Base-by-base conservation (phyloP, 2,797 vertebrate genomes). In the Sarcophilus harrisii region DNA sequence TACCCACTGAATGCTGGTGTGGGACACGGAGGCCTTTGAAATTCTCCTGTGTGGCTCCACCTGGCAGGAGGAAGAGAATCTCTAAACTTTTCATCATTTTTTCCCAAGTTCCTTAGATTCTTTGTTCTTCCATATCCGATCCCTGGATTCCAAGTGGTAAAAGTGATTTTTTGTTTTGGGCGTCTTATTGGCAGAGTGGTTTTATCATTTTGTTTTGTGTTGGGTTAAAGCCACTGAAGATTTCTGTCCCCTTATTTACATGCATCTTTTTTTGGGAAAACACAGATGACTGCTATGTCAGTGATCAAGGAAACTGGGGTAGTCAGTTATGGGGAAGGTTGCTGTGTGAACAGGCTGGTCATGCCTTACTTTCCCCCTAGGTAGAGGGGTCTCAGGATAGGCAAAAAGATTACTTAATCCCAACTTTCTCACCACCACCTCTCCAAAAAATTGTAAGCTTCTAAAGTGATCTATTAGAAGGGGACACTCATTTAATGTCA, bases 71-170 rank as follows among this genome's bases (percentile, higher is more conserved):
- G 9, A 81, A 81, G 73, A 45, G 18, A 81, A 27, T 45, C 38
- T 81, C 45, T 81, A 10, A 81, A 24, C 11, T 81, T 73, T 59
- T 66, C 66, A 32, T 90, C 27, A 87, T 29, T 55, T 90, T 52
- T 93, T 55, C 38, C 38, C 45, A 28, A 11, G 90, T 92, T 94
- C 49, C 91, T 87, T 29, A 55, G 49, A 24, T 90, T 30, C 54
- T 90, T 81, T 93, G 94, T 73, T 87, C 58, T 13, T 93, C 45
- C 38, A 27, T 89, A 60, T 92, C 29, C 73, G 60, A 55, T 89
- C 28, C 87, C 29, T 91, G 60, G 58, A 81, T 32, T 96, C 57
- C 58, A 6, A 73, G 32, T 49, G 55, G 93, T 49, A 91, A 57
- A 91, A 57, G 90, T 38, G 73, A 28, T 38, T 93, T 95, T 58